A percentile compares a stretch with the other conserved stretches of the same genome.
Conservation (phyloP, 2,113 vertebrate species). For the Baryphthengus martii region DNA sequence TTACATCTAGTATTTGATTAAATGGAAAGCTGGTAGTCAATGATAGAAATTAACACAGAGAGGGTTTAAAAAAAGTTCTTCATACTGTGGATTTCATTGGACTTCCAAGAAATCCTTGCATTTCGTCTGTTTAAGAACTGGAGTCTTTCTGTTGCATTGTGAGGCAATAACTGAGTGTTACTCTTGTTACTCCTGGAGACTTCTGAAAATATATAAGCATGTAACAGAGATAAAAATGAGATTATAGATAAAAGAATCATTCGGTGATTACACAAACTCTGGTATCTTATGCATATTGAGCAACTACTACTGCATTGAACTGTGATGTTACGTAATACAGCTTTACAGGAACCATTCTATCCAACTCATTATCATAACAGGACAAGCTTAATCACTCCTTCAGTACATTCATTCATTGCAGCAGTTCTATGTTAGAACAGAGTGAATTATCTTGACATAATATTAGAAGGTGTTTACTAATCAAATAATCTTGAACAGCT, state of each 20-base stretch:
- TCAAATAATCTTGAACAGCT: neutral
- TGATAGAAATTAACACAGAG: neutral
- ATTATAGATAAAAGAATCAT: neutral
- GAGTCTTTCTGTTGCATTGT: neutral
- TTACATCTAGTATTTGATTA: neutral
- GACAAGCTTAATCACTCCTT: neutral
- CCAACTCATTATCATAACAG: neutral
- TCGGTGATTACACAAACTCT: neutral
- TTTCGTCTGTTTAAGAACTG: neutral
- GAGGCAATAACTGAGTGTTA: neutral
- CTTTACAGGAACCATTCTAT: neutral
- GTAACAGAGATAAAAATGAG: neutral
- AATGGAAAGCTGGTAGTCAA: neutral
- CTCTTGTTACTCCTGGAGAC: neutral
- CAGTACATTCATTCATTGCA: neutral
- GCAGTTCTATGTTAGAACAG: neutral
- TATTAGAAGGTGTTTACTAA: neutral
- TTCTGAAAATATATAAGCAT: neutral
- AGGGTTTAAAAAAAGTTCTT: neutral
- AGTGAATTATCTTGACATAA: neutral
- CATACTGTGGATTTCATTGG: neutral
- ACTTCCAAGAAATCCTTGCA: neutral
- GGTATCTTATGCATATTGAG: neutral
- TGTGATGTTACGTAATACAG: neutral
- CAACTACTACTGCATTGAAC: neutral